Base-by-base conservation (phyloP, 2,797 vertebrate genomes). In the Sebastiscus albofasciatus region DNA sequence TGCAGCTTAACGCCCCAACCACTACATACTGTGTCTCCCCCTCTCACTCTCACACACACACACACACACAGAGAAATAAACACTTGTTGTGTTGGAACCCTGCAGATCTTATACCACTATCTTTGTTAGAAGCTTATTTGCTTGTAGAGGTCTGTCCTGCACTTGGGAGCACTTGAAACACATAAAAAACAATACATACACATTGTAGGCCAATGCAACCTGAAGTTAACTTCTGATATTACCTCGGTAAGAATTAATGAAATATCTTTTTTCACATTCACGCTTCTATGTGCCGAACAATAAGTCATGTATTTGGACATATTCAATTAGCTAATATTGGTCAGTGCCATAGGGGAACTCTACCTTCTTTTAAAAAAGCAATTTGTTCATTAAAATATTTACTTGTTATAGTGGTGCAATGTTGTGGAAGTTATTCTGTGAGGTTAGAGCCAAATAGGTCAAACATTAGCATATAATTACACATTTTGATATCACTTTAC, bases 1-100 rank as follows among this genome's bases (percentile, higher is more conserved):
- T 82, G 79, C 86, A 74, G 92, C 89, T 92, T 91, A 92, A 72
- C 55, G n/a, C 77, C 70, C 60, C 69, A 56, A 66, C 73, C 60
- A 16, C 64, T 72, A 79, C 86, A 85, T 58, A 70, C 69, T 62
- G 81, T 68, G 67, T 70, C 29, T 3, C 12, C 22, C 59, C 22
- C 34, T 66, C 58, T 55, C 13, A 56, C 27, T 71, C 20, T 55
- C 67, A 72, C 34, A 31, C 26, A 27, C 26, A 27, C 26, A 27
- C 26, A 39, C 36, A 39, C 13, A 71, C 36, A 42, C 12, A 36
- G 18, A 66, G 24, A 84, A 64, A 58, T 70, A 49, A 62, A 72
- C 42, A 61, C 68, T 71, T 9, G 39, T 70, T 64, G 59, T 82
- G 72, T 20, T 59, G 24, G 64, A 81, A 77, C 61, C 77, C 75